phyloP scores from a whole-genome alignment of 2,888 invertebrate species.

The Dyspetes luteomarginatus region DNA sequence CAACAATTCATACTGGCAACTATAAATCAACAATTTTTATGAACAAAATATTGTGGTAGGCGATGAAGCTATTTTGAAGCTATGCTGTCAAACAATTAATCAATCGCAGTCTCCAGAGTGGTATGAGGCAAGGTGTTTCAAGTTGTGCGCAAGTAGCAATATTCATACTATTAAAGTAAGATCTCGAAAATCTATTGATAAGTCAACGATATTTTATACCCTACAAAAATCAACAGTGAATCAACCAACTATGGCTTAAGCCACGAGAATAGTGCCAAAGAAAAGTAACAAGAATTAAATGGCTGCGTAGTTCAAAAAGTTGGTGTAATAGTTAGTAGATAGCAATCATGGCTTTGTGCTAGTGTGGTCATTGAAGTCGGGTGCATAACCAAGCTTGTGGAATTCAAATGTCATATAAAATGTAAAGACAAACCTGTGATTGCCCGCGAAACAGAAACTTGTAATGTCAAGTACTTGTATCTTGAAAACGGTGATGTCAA shows the following conservation, averaged over 20 bases:
- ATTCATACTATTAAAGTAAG: slow-evolving; percentile 55
- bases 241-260: slow-evolving; percentile 47
- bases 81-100: slow-evolving; percentile 55
- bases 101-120: slow-evolving; percentile 56
- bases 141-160: slow-evolving; percentile 60
- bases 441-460: background rate
- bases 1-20: no score
- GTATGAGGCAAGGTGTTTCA: slow-evolving; percentile 54
- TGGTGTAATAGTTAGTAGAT: slow-evolving; percentile 28
- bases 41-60: background rate
- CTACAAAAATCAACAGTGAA: slow-evolving; percentile 38
- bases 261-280: slow-evolving; percentile 38
- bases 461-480: slow-evolving; percentile 19
- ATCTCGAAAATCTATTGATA: slow-evolving; percentile 41
- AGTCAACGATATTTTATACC: slow-evolving; percentile 54
- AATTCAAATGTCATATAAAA: slow-evolving; percentile 58
- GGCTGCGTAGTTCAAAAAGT: slow-evolving; percentile 40
- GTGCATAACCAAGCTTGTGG: slow-evolving; percentile 41
- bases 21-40: slow-evolving; percentile 42
- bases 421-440: slow-evolving; percentile 42
- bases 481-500: slow-evolving; percentile 2
- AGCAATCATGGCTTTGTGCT: slow-evolving; percentile 58
- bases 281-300: slow-evolving; percentile 45
- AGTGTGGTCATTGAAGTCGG: slow-evolving; percentile 53
- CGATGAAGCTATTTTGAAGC: slow-evolving; percentile 5